Evolutionary conservation across 2,797 vertebrate species (phyloP).

Genomic region (Tiaroga cobitis): DNA sequence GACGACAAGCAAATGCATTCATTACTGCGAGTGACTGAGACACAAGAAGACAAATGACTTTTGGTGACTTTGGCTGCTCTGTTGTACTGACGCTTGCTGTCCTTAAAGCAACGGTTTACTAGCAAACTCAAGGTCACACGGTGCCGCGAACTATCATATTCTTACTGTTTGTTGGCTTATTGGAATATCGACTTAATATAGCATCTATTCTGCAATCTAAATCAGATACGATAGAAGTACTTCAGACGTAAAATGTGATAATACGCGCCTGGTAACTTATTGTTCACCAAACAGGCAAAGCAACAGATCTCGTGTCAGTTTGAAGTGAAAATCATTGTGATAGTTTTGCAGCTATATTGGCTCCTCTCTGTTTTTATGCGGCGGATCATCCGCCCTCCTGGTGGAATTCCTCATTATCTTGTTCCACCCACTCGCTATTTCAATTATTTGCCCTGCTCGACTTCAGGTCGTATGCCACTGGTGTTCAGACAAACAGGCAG

Average conservation of each 20-base stretch:
- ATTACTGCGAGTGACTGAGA: slow-evolving; percentile 4
- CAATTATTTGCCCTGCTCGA: slow-evolving; percentile 35
- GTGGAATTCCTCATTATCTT: slow-evolving; percentile 46
- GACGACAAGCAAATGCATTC: not conserved
- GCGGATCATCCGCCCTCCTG: slow-evolving; percentile 4
- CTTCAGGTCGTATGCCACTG: slow-evolving; percentile 13
- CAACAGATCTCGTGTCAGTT: slow-evolving; percentile 12
- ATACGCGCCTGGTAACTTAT: slow-evolving; percentile 8
- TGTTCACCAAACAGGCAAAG: slow-evolving; percentile 31
- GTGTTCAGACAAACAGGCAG: slow-evolving; percentile 1
- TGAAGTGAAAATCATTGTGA: slow-evolving; percentile 28
- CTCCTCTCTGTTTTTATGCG: slow-evolving; percentile 11
- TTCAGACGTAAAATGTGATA: not conserved
- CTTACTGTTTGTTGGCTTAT: not conserved
- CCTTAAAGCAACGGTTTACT: not conserved
- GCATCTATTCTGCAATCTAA: not conserved
- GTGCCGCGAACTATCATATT: not conserved
- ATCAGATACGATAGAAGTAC: not conserved
- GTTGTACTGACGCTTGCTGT: not conserved
- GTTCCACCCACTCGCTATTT: slow-evolving; percentile 31
- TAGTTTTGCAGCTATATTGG: slow-evolving; percentile 24
- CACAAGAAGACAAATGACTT: not conserved
- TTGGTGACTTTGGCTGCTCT: not conserved
- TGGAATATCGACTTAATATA: not conserved
- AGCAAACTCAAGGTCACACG: not conserved